These are phyloP conservation scores for Crax fasciolata DNA, from an alignment of 2,797 vertebrate species.

Conservation along the genomic window DNA sequence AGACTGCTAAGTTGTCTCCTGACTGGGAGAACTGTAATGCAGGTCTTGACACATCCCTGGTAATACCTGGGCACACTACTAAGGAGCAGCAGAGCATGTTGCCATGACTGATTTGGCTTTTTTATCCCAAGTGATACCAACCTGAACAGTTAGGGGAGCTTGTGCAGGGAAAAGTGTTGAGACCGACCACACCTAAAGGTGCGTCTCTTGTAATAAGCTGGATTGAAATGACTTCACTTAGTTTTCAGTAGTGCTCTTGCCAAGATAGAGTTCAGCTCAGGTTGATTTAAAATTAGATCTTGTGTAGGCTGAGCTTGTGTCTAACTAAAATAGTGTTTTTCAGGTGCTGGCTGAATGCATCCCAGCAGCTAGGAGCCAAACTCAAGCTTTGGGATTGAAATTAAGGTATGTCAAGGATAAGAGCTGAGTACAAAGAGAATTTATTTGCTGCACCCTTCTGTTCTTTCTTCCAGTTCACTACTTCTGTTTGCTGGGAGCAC, in stretches of 20 bases:
- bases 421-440: neutral
- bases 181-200: neutral
- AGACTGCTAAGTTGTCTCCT: neutral
- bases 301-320: neutral
- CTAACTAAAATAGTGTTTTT: neutral
- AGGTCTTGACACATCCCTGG: neutral
- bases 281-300: neutral
- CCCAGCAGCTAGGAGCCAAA: neutral
- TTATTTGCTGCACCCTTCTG: neutral
- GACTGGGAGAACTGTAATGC: rapidly evolving
- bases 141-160: neutral
- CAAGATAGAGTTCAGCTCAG: neutral
- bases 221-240: neutral
- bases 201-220: rapidly evolving
- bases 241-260: neutral
- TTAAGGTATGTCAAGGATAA: neutral
- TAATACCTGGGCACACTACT: neutral
- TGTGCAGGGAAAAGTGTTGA: neutral
- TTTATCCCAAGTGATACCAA: neutral
- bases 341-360: neutral
- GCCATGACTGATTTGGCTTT: neutral
- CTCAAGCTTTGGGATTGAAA: neutral
- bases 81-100: neutral
- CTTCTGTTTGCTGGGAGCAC: neutral
- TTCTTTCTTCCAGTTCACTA: neutral